Conservation (phyloP, 2,888 invertebrate genomes). For the Athalia cordata region DNA sequence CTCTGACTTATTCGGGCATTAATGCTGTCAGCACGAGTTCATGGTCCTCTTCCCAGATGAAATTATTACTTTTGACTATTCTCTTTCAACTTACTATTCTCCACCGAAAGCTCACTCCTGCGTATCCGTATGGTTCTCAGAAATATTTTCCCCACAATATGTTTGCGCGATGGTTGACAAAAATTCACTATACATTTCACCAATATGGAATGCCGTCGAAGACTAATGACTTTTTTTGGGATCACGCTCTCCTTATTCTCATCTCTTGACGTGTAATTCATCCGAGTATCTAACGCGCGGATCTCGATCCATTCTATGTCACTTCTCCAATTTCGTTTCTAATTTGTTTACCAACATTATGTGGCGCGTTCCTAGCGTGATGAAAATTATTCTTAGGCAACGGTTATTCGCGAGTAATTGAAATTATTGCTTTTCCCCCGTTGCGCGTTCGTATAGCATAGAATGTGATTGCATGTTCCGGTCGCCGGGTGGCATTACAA, state of each 20-base stretch:
- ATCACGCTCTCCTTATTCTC: no score
- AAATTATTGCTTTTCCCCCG: conserved; percentile 27
- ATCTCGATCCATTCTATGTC: no score
- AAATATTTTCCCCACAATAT: no score
- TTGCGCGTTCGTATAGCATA: background rate
- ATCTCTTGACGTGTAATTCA: no score
- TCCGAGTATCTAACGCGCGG: no score
- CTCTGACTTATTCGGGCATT: conserved; percentile 14
- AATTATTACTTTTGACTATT: conserved; percentile 18
- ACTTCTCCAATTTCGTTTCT: background rate
- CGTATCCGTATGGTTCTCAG: no score
- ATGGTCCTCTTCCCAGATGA: conserved; percentile 3
- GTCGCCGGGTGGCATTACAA: background rate
- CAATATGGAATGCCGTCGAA: no score
- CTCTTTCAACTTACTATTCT: background rate
- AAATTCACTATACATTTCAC: no score
- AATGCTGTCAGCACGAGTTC: conserved; percentile 25
- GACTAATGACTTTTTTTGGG: no score
- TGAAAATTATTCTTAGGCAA: conserved; percentile 27
- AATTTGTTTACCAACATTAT: background rate
- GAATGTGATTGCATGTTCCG: conserved; percentile 38
- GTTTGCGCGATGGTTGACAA: no score
- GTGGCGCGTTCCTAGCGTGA: conserved; percentile 16
- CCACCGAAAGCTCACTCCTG: no score
- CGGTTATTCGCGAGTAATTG: conserved; percentile 29